Percentiles rank a stretch among this genome's conserved stretches.
Conservation (phyloP, 2,113 vertebrate genomes). For the western clawed frog (Xenopus tropicalis) region DNA sequence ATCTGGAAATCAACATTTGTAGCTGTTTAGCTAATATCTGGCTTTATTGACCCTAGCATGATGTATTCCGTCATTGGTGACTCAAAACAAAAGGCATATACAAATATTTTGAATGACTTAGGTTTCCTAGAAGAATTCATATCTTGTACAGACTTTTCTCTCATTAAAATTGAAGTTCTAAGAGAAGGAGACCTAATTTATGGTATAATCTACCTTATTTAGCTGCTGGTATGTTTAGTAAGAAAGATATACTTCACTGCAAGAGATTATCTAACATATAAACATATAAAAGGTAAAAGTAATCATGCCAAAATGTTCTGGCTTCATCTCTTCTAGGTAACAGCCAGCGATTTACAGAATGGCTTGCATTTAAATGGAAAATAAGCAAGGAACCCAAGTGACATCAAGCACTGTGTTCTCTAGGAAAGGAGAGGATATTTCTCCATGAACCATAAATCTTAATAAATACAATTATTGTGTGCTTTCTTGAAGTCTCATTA, state of each 20-base stretch:
- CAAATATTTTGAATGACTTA: too few relatives aligned
- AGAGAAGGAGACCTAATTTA: background rate
- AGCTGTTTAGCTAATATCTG: too few relatives aligned
- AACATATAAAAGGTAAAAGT: constrained; percentile 48
- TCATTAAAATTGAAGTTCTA: too few relatives aligned
- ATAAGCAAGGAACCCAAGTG: constrained; percentile 49
- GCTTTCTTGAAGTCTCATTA: constrained; percentile 47
- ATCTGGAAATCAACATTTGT: too few relatives aligned
- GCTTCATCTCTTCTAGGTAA: constrained; percentile 55
- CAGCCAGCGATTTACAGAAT: constrained; percentile 56
- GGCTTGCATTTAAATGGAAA: constrained; percentile 59
- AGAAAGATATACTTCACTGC: constrained; percentile 41
- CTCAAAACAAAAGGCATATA: too few relatives aligned
- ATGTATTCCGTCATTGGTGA: too few relatives aligned
- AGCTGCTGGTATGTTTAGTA: background rate
- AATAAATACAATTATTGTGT: constrained; percentile 52
- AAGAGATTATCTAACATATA: constrained; percentile 50
- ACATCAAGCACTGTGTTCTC: constrained; percentile 23
- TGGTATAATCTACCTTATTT: background rate
- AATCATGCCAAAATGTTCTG: constrained; percentile 49
- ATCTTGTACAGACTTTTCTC: too few relatives aligned
- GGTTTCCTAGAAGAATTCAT: too few relatives aligned
- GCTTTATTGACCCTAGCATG: too few relatives aligned
- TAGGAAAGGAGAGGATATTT: constrained; percentile 23
- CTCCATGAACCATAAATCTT: constrained; percentile 49